Evolutionary conservation across 2,888 invertebrate genomes (phyloP).

Genomic region (Camptogramma bilineatum): DNA sequence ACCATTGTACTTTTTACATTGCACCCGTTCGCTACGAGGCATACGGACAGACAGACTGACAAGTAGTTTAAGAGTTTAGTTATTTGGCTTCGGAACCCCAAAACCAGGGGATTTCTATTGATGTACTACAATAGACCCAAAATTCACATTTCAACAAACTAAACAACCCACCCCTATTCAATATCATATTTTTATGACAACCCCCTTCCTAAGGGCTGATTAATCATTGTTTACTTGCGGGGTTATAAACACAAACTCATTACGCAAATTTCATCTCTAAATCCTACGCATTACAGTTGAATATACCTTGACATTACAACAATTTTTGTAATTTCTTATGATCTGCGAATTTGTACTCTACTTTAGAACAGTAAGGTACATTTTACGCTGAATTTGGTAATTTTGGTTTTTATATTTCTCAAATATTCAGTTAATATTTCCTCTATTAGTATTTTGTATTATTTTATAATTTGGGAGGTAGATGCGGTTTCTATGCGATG

Average conservation of each 20-base stretch:
- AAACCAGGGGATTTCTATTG: slow-evolving; percentile 3
- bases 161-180: slow-evolving; percentile 48
- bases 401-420: slow-evolving; percentile 10
- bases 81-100: slow-evolving; percentile 3
- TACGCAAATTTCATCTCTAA: slow-evolving; percentile 24
- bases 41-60: not conserved
- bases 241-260: slow-evolving; percentile 11
- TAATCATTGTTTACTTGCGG: slow-evolving; percentile 50
- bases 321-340: not conserved
- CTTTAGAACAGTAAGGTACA: not conserved
- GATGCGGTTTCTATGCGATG: slow-evolving; percentile 29
- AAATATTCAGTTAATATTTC: slow-evolving; percentile 8
- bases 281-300: not conserved
- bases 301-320: not conserved
- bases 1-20: too few relatives aligned
- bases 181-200: slow-evolving; percentile 62
- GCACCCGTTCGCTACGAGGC: too few relatives aligned
- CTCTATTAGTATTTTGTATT: slow-evolving; percentile 36
- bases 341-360: slow-evolving; percentile 16
- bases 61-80: not conserved
- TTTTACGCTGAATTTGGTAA: slow-evolving; percentile 5
- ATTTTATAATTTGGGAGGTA: slow-evolving; percentile 37
- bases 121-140: slow-evolving; percentile 19
- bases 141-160: slow-evolving; percentile 29
- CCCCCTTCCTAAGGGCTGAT: slow-evolving; percentile 43